Base-by-base conservation (phyloP, 2,888 invertebrate genomes). In the Phaonia tiefii region DNA sequence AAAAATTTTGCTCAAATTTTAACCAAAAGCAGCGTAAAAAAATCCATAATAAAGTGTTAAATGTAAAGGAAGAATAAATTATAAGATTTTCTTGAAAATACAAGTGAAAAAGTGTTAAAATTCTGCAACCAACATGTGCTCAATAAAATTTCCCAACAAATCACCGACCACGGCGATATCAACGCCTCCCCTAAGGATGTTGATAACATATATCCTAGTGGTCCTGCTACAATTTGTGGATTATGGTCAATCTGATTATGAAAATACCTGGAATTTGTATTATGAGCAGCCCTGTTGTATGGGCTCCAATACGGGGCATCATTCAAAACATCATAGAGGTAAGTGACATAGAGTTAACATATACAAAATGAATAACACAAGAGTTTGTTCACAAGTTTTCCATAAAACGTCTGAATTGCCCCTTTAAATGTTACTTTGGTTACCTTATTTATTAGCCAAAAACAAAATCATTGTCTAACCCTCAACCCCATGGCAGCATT, bases 281-380 rank as follows among this genome's bases (percentile, higher is more conserved):
- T 95, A 94, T 89, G 95, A 95, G 88, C 95, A 95, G 88, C 95
- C 95, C 17, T 95, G 95, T 90, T 95, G 95, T 91, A 92, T 91
- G 84, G 93, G 93, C 83, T 86, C 84, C 86, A 91, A 90, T 85
- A 92, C 92, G 88, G 92, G 91, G 84, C 94, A 94, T 89, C 94
- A 94, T 85, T 92, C 93, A 87, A 92, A 95, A 87, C 95, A 95
- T 90, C 94, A 95, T 89, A 93, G 94, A 94, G 95, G 95, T 95
- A 91, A 92, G 92, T 86, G 11, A 31, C 7, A 66, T 17, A 25
- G 46, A 25, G 17, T n/a, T 11, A 15, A 15, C 15, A 49, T 4
- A 13, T 20, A 51, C 11, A 67, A 67, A 26, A 1, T 20, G 1
- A 20, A 13, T 42, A 11, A 1, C 13, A 39, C 17, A 17, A n/a